Evolutionary conservation across 1,140 invertebrate species (phyloP), one percentile per base, ranked within the genome.

Genomic region (Drosophila kepulauana): DNA sequence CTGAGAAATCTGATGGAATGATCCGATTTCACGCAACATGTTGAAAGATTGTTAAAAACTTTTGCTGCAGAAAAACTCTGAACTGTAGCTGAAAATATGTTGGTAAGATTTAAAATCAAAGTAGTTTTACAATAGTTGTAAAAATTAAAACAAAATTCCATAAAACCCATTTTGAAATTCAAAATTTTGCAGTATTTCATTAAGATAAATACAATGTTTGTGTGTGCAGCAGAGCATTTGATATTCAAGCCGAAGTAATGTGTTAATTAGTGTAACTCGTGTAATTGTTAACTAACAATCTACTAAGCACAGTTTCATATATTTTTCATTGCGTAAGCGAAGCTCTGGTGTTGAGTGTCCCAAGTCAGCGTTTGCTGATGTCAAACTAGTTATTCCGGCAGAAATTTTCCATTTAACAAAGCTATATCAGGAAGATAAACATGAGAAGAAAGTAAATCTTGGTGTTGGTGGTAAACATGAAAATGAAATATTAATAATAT

Each of bases 371-470:
- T 75, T 65, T 59, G 28, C 1, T 6, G 38, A 45, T 5, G 0
- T 56, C 0, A 54, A 66, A 25, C 0, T 8, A 1, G n/a, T 5
- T 1, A 16, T 20, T 6, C 62, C 68, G 0, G 25, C 70, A n/a
- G 67, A 71, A 10, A 48, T 62, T 1, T 76, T 76, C n/a, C 51
- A 65, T 4, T 10, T 76, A 15, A 25, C 15, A 1, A 25, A 49
- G 1, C 13, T 66, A 1, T 76, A 16, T 13, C 0, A 15, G 1
- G 15, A 35, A 0, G 74, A 76, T 25, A 62, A 38, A 5, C 0
- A 54, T 41, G 20, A 58, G 11, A 38, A 43, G 2, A 76, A 72
- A 66, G 74, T 72, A 1, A 76, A 76, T 66, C 20, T 72, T 1
- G 61, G 68, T n/a, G 30, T 76, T 1, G 74, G 74, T 2, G 56